A percentile compares a stretch with the other conserved stretches of the same genome.
Evolutionary conservation across 2,797 vertebrate species (phyloP).

Genomic region (Liparis tanakae): DNA sequence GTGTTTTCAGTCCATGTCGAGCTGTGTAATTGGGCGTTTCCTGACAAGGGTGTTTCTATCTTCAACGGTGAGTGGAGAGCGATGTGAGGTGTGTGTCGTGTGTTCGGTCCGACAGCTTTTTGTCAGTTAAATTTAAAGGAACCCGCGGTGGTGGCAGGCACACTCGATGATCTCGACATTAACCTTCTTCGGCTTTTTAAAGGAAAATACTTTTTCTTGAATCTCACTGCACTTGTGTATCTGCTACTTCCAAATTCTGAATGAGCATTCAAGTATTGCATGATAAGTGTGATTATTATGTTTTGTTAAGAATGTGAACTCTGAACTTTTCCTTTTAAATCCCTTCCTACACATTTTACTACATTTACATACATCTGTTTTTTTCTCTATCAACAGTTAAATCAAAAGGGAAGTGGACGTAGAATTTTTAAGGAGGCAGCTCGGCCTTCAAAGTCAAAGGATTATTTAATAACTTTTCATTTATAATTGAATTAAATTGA

Average conservation of each 20-base stretch:
- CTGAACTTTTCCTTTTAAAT: not conserved
- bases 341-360: not conserved
- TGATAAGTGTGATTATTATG: not conserved
- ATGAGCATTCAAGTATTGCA: not conserved
- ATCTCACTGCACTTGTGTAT: constrained; percentile 1
- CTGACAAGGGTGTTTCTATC: constrained; percentile 14
- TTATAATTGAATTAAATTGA: not conserved
- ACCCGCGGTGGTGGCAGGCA: constrained; percentile 19
- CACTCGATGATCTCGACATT: not conserved
- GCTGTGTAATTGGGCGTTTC: constrained; percentile 10
- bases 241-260: not conserved
- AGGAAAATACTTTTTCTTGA: not conserved
- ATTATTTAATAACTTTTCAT: not conserved
- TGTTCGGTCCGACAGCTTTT: constrained; percentile 5
- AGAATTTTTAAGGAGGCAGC: not conserved
- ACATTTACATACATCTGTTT: not conserved
- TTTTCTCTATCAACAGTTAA: not conserved
- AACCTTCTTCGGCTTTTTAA: not conserved
- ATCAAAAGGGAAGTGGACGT: not conserved
- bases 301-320: constrained; percentile 1
- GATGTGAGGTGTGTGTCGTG: constrained; percentile 11
- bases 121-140: not conserved
- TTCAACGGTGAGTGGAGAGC: not conserved
- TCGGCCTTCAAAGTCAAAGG: not conserved
- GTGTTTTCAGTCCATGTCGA: not conserved